Percentiles rank a stretch among this genome's conserved stretches.
These are phyloP conservation scores for Acanthochromis polyacanthus DNA, from an alignment of 2,113 vertebrate genomes.

Conservation along the genomic window DNA sequence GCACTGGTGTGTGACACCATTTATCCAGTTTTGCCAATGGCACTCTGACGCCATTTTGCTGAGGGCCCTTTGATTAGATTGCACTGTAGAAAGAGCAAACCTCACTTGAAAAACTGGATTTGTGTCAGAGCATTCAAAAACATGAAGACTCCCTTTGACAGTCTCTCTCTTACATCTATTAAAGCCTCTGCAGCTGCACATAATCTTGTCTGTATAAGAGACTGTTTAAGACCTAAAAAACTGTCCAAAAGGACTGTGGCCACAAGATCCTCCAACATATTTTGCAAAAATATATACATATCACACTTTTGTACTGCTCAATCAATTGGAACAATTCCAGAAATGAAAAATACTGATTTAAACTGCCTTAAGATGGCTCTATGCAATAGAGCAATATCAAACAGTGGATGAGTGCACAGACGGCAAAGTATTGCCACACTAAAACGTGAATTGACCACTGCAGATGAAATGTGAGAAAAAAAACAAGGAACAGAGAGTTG, in stretches of 20 bases:
- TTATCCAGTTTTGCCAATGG: slow-evolving; percentile 61
- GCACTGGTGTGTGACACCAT: slow-evolving; percentile 74
- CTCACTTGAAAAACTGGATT: slow-evolving; percentile 30
- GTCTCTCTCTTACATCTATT: slow-evolving; percentile 13
- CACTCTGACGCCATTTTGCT: slow-evolving; percentile 70
- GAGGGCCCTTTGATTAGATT: slow-evolving; percentile 46
- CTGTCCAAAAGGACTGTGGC: background rate
- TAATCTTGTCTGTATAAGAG: slow-evolving; percentile 8
- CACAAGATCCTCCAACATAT: background rate
- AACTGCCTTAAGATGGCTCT: background rate
- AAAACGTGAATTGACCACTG: background rate
- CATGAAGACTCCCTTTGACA: slow-evolving; percentile 17
- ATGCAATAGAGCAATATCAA: background rate
- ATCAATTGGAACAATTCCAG: background rate
- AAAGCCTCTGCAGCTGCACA: slow-evolving; percentile 14
- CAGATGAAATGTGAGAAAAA: background rate
- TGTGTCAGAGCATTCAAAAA: slow-evolving; percentile 23
- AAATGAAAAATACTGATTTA: background rate
- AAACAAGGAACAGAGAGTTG: too few relatives aligned
- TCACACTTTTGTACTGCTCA: background rate
- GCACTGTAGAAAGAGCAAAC: slow-evolving; percentile 6
- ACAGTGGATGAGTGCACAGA: background rate
- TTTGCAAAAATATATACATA: slow-evolving; percentile 3
- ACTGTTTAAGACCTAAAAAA: slow-evolving; percentile 4
- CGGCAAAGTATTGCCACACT: background rate